These are phyloP conservation scores for Pedicia rivosa DNA, from an alignment of 2,888 invertebrate species.

Conservation along the genomic window DNA sequence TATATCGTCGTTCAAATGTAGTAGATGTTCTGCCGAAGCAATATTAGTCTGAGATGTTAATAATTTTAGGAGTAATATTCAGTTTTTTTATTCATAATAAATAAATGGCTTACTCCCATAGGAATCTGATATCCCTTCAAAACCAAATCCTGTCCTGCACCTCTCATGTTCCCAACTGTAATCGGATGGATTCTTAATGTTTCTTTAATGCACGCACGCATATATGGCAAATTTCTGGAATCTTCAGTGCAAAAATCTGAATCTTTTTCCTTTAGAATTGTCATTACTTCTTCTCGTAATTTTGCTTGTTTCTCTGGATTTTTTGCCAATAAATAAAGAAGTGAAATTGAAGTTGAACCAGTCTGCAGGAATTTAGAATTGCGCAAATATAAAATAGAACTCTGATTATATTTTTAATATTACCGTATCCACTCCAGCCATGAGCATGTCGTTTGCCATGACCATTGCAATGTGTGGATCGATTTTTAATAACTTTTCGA, in stretches of 20 bases:
- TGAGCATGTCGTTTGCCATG: slow-evolving; percentile 53
- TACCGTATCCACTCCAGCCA: slow-evolving; percentile 59
- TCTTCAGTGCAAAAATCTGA: slow-evolving; percentile 29
- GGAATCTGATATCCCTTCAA: slow-evolving; percentile 46
- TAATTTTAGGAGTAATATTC: no score
- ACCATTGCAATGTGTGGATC: slow-evolving; percentile 44
- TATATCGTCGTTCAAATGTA: slow-evolving; percentile 29
- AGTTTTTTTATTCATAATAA: no score
- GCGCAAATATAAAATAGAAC: not conserved
- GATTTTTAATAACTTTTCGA: slow-evolving; percentile 44
- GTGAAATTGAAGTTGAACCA: slow-evolving; percentile 32
- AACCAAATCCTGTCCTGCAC: slow-evolving; percentile 37
- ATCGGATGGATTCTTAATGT: slow-evolving; percentile 46
- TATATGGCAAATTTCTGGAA: slow-evolving; percentile 36
- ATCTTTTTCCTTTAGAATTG: slow-evolving; percentile 28
- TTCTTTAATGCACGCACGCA: slow-evolving; percentile 63
- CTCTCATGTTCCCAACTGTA: slow-evolving; percentile 38
- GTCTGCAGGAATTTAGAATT: slow-evolving; percentile 13
- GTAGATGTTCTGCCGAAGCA: not conserved
- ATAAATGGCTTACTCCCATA: slow-evolving; percentile 40
- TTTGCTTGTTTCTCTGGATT: slow-evolving; percentile 45
- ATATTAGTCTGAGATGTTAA: not conserved
- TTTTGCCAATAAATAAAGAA: slow-evolving; percentile 42
- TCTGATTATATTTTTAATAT: slow-evolving; percentile 14
- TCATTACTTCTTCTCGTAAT: slow-evolving; percentile 38